Percentiles rank a stretch among this genome's conserved stretches.
These are phyloP conservation scores for Drosophila bocki DNA, from an alignment of 1,140 invertebrate genomes.

Conservation along the genomic window DNA sequence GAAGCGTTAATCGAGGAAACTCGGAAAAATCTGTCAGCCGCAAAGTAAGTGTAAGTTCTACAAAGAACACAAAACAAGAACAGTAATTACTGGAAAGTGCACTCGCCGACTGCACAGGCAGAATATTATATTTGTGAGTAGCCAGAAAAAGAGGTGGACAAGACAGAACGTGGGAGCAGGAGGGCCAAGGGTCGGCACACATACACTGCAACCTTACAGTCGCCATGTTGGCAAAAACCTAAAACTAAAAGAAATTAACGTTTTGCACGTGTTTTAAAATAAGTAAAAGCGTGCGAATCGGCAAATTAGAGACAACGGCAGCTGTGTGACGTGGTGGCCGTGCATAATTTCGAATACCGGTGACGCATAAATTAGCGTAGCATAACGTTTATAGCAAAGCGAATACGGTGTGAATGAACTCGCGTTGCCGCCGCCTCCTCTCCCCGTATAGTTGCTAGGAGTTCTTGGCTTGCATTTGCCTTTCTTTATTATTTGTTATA, in stretches of 20 bases:
- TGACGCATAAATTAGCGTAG: conserved; percentile 21
- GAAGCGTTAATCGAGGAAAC: conserved; percentile 51
- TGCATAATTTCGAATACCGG: conserved; percentile 21
- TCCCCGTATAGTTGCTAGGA: background rate
- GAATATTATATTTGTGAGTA: conserved; percentile 22
- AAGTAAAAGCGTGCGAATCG: conserved; percentile 20
- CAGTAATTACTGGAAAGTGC: background rate
- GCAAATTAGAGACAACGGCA: background rate
- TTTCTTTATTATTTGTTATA: conserved; percentile 3
- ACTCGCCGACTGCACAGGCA: background rate
- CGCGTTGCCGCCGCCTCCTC: background rate
- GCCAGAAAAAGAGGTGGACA: background rate
- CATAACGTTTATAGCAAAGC: conserved; percentile 21
- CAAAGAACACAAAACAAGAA: background rate
- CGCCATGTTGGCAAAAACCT: conserved; percentile 71
- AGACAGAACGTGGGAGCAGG: background rate
- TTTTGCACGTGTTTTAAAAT: conserved; percentile 33
- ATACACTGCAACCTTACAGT: conserved; percentile 22
- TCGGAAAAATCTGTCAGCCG: conserved; percentile 14
- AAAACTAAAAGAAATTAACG: background rate
- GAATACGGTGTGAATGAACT: conserved; percentile 22
- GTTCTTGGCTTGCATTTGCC: background rate
- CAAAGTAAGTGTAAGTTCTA: conserved; percentile 54
- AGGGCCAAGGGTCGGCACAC: conserved; percentile 14
- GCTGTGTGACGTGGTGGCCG: conserved; percentile 28